A percentile compares a stretch with the other conserved stretches of the same genome.
These are phyloP conservation scores for Lasioglossum vierecki DNA, from an alignment of 2,888 invertebrate species.

Conservation along the genomic window DNA sequence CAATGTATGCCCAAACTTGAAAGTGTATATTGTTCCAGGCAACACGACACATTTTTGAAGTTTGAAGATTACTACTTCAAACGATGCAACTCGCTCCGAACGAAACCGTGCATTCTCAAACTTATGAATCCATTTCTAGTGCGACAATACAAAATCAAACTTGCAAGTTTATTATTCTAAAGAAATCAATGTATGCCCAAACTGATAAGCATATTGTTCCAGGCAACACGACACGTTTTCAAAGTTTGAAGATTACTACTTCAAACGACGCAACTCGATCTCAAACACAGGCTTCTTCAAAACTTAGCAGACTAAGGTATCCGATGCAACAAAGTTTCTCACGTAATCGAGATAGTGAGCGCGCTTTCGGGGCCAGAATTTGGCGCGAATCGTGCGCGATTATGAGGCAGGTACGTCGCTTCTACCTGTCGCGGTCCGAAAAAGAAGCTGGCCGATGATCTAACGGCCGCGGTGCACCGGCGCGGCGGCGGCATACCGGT, in stretches of 20 bases:
- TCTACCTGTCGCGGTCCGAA: slow-evolving; percentile 47
- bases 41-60: not conserved
- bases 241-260: not conserved
- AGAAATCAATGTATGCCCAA: not conserved
- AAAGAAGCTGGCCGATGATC: slow-evolving; percentile 53
- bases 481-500: slow-evolving; percentile 47
- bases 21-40: not conserved
- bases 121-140: not conserved
- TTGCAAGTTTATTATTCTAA: not conserved
- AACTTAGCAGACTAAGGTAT: too few species aligned
- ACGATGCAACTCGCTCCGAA: not conserved
- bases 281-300: too few species aligned
- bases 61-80: not conserved
- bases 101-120: not conserved
- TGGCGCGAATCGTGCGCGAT: not conserved
- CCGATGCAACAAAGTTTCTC: too few species aligned
- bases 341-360: not conserved
- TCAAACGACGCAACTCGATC: not conserved
- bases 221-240: not conserved
- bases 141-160: not conserved
- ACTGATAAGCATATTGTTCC: not conserved
- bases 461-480: slow-evolving; percentile 66
- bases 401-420: slow-evolving; percentile 14
- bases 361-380: not conserved
- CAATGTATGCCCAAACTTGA: too few species aligned